Evolutionary conservation across 2,113 vertebrate genomes (phyloP).

Genomic region (Crotalus helleri): DNA sequence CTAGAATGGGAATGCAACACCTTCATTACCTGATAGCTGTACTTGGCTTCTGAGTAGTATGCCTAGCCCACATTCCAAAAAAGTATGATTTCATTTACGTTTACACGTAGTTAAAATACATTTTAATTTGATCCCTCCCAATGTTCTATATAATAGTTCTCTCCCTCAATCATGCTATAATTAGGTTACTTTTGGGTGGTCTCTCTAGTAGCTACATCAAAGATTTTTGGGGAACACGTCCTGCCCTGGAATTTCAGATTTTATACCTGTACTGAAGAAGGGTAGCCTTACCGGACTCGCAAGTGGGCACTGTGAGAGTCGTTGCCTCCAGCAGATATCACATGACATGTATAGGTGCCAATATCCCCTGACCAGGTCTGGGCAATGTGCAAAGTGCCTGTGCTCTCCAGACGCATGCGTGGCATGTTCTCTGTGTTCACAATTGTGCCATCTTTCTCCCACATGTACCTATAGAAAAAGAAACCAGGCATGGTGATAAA

Average conservation of each 20-base stretch:
- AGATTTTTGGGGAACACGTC: background rate
- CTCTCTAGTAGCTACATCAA: background rate
- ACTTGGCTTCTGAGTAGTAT: background rate
- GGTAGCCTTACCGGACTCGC: slow-evolving; percentile 82
- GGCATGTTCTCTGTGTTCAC: slow-evolving; percentile 77
- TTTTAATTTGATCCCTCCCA: background rate
- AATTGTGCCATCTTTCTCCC: slow-evolving; percentile 86
- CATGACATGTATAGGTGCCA: slow-evolving; percentile 91
- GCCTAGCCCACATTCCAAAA: background rate
- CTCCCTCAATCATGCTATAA: background rate
- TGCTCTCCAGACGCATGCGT: slow-evolving; percentile 78
- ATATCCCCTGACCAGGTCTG: slow-evolving; percentile 98
- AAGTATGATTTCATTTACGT: background rate
- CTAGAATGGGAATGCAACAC: too few species aligned
- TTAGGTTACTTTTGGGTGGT: background rate
- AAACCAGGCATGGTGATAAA: background rate
- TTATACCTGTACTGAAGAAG: background rate
- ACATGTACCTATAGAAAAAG: slow-evolving; percentile 75
- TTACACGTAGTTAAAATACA: background rate
- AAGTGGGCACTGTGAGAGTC: slow-evolving; percentile 91
- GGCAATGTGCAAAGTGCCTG: slow-evolving; percentile 91
- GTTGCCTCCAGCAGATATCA: slow-evolving; percentile 89
- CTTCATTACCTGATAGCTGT: background rate
- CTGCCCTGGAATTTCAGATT: background rate
- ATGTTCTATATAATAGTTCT: background rate